These are phyloP conservation scores for Sinosuthora webbiana DNA, from an alignment of 2,113 vertebrate genomes.

Conservation along the genomic window DNA sequence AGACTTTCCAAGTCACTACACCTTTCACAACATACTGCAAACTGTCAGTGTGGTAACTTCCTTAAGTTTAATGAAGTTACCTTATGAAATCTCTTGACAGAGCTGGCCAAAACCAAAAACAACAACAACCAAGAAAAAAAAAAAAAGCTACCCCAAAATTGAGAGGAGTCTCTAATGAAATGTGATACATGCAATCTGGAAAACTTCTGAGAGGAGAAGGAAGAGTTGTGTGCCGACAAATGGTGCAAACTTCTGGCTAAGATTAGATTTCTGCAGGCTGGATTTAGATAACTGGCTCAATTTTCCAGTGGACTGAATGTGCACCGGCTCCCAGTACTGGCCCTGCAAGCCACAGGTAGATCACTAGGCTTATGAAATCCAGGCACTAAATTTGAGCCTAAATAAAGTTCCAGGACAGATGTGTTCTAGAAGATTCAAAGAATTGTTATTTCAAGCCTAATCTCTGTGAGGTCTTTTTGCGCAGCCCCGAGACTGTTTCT, in stretches of 20 bases:
- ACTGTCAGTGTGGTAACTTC: conserved; percentile 68
- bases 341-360: neutral
- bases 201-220: conserved; percentile 22
- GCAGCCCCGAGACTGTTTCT: neutral
- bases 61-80: conserved; percentile 62
- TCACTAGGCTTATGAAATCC: neutral
- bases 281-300: neutral
- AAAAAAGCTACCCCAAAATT: neutral
- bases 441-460: neutral
- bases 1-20: conserved; percentile 53
- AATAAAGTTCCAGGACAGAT: neutral
- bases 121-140: neutral
- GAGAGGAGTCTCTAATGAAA: conserved; percentile 7
- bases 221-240: conserved; percentile 38
- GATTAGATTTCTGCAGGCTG: neutral
- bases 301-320: neutral
- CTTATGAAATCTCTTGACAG: conserved; percentile 65
- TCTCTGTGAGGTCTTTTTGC: neutral
- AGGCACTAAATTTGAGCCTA: neutral
- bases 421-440: neutral
- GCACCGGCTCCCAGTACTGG: neutral
- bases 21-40: conserved; percentile 65
- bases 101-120: neutral
- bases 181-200: neutral
- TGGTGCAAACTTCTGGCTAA: neutral